Base-by-base conservation (phyloP, 1,140 invertebrate genomes). In the Cyclina sinensis region DNA sequence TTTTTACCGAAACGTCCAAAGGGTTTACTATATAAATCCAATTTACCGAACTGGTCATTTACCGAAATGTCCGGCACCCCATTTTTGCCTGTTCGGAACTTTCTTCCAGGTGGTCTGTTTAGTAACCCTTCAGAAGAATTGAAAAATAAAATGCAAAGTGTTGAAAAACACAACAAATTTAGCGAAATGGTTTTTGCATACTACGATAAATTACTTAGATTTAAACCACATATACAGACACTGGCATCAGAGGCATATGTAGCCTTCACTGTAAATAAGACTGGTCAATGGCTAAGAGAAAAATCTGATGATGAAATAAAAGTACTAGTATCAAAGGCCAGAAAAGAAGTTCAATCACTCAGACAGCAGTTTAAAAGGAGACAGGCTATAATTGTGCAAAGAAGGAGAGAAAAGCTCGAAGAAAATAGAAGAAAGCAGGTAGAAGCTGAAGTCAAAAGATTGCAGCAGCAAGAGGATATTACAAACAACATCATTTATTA, bases 401-500 rank as follows among this genome's bases (percentile, higher is more conserved):
- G 30, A 32, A 54, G 51, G 32, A 2, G 46, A 79, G 43, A 79
- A 14, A 54, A 79, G 16, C 43, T 54, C 1, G 21, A 54, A 30
- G 43, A 79, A 27, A 30, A 1, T 24, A 11, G 54, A 81, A 27
- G n/a, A 48, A 27, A 78, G 24, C 24, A 48, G n/a, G 39, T n/a
- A 51, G 27, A 24, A 48, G 74, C 14, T 32, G 46, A n/a, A n/a
- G n/a, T n/a, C n/a, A n/a, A n/a, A n/a, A n/a, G n/a, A n/a, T n/a
- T n/a, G n/a, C n/a, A 74, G 21, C 21, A 82, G 76, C 5, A 24
- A 39, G 76, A 80, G 74, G 12, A 73, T 3, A 5, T 87, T n/a
- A 88, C 85, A n/a, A 76, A 70, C 59, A 62, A 86, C 37, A 76
- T 90, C 27, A 21, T 87, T 3, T 80, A 74, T 46, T 90, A 82